Evolutionary conservation across 2,888 invertebrate genomes (phyloP).

Genomic region (Drosophila mettleri): DNA sequence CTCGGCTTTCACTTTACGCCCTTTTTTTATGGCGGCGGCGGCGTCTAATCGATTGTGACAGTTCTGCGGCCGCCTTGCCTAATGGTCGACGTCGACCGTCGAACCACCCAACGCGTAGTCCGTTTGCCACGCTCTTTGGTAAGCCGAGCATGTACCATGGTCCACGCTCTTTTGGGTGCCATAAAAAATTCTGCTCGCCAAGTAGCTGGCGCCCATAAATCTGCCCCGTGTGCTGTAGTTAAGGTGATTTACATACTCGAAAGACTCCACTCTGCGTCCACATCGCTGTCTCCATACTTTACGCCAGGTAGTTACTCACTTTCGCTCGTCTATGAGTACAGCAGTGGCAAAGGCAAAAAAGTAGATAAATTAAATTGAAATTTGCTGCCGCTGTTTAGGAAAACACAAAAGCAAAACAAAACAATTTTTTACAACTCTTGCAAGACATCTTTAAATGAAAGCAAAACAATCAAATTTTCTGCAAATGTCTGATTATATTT

Average conservation of each 20-base stretch:
- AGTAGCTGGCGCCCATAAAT: constrained; percentile 72
- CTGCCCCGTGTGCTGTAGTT: constrained; percentile 66
- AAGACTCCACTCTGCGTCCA: constrained; percentile 17
- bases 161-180: constrained; percentile 25
- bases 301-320: constrained; percentile 48
- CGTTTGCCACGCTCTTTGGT: constrained; percentile 31
- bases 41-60: constrained; percentile 40
- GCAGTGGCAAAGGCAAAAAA: constrained; percentile 2
- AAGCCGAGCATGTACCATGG: constrained; percentile 48
- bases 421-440: constrained; percentile 58
- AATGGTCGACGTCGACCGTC: constrained; percentile 24
- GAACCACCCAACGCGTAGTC: constrained; percentile 33
- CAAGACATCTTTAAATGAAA: constrained; percentile 64
- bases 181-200: constrained; percentile 71
- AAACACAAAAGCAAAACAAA: constrained; percentile 29
- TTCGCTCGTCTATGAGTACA: constrained; percentile 37
- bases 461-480: constrained; percentile 61
- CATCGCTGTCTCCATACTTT: constrained; percentile 16
- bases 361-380: constrained; percentile 63
- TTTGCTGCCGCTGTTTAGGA: constrained; percentile 50
- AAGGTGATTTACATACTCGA: constrained; percentile 74
- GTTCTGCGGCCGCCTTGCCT: constrained; percentile 28
- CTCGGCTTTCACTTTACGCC: constrained; percentile 46
- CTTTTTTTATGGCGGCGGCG: constrained; percentile 1
- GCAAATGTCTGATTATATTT: constrained; percentile 25